Base-by-base conservation (phyloP, 2,888 invertebrate genomes). In the Dryadula phaetusa region DNA sequence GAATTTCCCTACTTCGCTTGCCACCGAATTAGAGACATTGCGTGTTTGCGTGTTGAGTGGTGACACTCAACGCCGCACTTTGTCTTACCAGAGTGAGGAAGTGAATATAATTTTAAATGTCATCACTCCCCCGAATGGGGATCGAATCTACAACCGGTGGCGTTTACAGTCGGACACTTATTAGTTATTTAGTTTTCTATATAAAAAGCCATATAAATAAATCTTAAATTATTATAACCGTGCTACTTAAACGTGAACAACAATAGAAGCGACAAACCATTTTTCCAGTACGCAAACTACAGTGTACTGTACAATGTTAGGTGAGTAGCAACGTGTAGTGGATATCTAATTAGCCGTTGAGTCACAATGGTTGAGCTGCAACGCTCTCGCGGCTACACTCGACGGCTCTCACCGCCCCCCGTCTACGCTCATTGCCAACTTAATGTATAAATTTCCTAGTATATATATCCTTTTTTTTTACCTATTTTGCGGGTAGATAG, bases 281-380 rank as follows among this genome's bases (percentile, higher is more conserved):
- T 40, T 22, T 40, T n/a, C 22, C 37, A 20, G 40, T 16, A 40
- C 56, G 25, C 22, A 25, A 52, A 28, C n/a, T 5, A 28, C 25
- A 25, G 16, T 42, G 7, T 16, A 34, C 34, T 34, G 20, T 58
- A 32, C 44, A 46, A 60, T 46, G 46, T 60, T 32, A 2, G 32
- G 25, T 12, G 25, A 60, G 52, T 32, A 25, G 61, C 46, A 61
- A 42, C 53, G 22, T 64, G 67, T 58, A 60, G 64, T 64, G 64
- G 60, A 61, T 52, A 64, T 69, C 61, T 70, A 70, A 70, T 70
- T 69, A 69, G 62, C 63, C 54, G 60, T 61, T 61, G 61, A 56
- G 60, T 49, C 53, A 58, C 66, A 58, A 60, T 64, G 42, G n/a
- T 25, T 22, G 49, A 70, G 70, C 60, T 47, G 44, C 44, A 28